phyloP scores from a whole-genome alignment of 1,140 invertebrate species.

The Ptiloglossa arizonensis region DNA sequence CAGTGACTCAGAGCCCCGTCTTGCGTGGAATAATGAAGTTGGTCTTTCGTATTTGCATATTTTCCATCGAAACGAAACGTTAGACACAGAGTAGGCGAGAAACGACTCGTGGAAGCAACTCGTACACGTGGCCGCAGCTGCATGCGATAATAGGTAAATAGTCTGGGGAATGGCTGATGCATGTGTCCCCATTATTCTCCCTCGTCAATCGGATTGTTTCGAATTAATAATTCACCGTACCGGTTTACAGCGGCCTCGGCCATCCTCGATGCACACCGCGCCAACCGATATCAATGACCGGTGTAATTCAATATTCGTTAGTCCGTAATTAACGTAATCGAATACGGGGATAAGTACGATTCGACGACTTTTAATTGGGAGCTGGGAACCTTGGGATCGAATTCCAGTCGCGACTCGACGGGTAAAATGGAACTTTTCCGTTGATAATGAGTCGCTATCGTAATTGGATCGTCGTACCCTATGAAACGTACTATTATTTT shows the following conservation, averaged over 20 bases:
- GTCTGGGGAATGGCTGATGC: conserved; percentile 3
- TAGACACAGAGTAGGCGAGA: background rate
- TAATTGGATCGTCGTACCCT: no score
- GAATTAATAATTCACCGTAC: conserved; percentile 31
- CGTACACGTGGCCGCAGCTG: conserved; percentile 4
- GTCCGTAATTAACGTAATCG: conserved; percentile 3
- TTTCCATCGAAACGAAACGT: conserved; percentile 1
- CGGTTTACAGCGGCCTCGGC: background rate
- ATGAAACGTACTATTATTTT: no score
- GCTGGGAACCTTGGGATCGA: background rate
- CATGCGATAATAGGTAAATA: conserved; percentile 38
- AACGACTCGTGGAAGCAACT: background rate
- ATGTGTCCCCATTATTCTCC: conserved; percentile 27
- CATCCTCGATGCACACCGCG: background rate
- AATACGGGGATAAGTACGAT: background rate
- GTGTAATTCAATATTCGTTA: conserved; percentile 1
- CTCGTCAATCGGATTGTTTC: conserved; percentile 32
- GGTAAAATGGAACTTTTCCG: background rate
- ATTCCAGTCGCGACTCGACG: background rate
- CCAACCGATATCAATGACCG: background rate
- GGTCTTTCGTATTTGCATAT: background rate
- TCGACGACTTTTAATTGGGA: conserved; percentile 4
- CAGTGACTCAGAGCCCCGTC: background rate
- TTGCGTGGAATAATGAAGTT: conserved; percentile 1
- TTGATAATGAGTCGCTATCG: background rate